Percentiles rank a stretch among this genome's conserved stretches.
Conservation (phyloP, 1,140 invertebrate genomes). For the Chionoecetes opilio region DNA sequence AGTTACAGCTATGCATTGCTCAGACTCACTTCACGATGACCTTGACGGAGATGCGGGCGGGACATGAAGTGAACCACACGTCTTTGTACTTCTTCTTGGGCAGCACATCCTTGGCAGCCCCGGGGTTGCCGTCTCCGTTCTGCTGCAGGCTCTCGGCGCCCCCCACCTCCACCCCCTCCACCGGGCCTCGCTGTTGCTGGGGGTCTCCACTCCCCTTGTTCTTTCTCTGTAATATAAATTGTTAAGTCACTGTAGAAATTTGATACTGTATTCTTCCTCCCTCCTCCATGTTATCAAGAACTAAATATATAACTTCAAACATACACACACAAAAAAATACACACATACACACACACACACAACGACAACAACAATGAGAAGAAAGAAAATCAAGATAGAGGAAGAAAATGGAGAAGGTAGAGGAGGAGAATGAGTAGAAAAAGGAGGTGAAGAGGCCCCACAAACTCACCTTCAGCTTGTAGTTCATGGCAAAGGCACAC, state of each 20-base stretch:
- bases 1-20: too few species aligned
- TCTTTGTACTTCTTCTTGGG: conserved; percentile 70
- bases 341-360: too few species aligned
- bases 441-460: not conserved
- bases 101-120: too few species aligned
- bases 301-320: too few species aligned
- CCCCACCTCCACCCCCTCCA: not conserved
- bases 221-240: conserved; percentile 39
- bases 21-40: conserved; percentile 70
- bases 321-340: too few species aligned
- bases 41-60: conserved; percentile 63
- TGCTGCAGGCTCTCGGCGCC: not conserved
- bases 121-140: not conserved
- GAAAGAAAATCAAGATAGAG: not conserved
- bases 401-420: not conserved
- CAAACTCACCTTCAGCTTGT: conserved; percentile 63
- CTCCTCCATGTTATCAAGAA: too few species aligned
- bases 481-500: conserved; percentile 74
- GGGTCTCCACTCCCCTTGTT: not conserved
- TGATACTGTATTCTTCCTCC: too few species aligned
- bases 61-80: conserved; percentile 62
- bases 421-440: not conserved
- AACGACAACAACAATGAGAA: too few species aligned
- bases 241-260: not conserved
- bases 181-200: not conserved